A percentile compares a stretch with the other conserved stretches of the same genome.
Conservation (phyloP, 37 sponge, comb jelly and placozoan genomes). For the Diacarnus erythraeanus region DNA sequence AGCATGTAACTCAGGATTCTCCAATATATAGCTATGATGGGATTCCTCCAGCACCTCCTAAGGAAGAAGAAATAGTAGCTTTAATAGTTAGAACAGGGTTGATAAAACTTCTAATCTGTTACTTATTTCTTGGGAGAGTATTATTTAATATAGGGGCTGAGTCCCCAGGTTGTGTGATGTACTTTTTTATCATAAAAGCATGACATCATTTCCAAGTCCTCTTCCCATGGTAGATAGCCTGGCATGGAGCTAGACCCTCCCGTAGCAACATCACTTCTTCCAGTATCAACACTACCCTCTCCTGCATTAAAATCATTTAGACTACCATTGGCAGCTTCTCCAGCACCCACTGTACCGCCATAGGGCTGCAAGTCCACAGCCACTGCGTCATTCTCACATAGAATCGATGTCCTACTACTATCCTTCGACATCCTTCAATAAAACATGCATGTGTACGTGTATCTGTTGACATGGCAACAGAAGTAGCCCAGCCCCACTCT, state of each 20-base stretch:
- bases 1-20: conserved; percentile 88
- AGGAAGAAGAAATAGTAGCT: background rate
- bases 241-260: background rate
- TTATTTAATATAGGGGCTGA: background rate
- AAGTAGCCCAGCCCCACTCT: no score
- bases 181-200: conserved; percentile 90
- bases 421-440: no score
- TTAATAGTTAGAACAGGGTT: background rate
- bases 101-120: background rate
- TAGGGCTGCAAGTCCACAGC: background rate
- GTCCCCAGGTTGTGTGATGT: no score
- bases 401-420: no score
- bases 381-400: background rate
- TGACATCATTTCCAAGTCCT: conserved; percentile 93
- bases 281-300: no score
- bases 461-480: no score
- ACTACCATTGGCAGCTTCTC: background rate
- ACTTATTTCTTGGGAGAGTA: background rate
- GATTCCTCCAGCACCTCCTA: conserved; percentile 79
- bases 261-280: background rate
- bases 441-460: no score
- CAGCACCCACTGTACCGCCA: background rate
- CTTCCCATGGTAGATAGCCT: conserved; percentile 90
- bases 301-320: background rate
- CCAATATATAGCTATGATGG: conserved; percentile 69